phyloP scores from a whole-genome alignment of 2,888 invertebrate genomes.

The Gymnocheta viridis region DNA sequence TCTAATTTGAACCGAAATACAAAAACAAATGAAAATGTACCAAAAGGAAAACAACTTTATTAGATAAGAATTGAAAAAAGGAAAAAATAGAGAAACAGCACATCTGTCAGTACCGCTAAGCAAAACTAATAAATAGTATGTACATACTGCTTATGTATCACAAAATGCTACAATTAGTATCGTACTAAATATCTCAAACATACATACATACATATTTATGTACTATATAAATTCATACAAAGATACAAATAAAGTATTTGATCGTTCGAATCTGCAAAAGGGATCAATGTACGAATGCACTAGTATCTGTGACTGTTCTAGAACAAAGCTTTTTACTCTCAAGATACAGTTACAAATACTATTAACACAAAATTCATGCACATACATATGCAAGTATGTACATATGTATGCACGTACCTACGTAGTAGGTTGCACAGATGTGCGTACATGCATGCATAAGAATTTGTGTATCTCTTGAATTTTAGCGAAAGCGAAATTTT shows the following conservation, averaged over 20 bases:
- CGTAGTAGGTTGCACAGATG: background rate
- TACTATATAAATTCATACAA: background rate
- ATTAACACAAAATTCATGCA: background rate
- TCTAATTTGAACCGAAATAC: no score
- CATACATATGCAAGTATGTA: background rate
- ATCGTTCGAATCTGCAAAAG: background rate
- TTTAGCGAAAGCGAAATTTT: slow-evolving; percentile 31
- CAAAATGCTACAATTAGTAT: no score
- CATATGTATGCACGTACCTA: background rate
- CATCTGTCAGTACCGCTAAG: background rate
- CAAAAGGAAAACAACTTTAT: background rate
- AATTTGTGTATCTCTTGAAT: background rate
- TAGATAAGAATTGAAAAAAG: background rate
- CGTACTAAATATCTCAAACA: no score
- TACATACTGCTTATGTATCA: no score
- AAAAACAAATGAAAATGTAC: background rate
- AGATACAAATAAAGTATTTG: background rate
- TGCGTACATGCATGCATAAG: background rate
- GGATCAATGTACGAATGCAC: slow-evolving; percentile 20
- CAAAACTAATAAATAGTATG: no score
- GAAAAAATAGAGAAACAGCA: background rate
- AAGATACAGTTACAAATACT: background rate
- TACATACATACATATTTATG: background rate
- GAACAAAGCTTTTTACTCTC: slow-evolving; percentile 8
- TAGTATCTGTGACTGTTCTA: no score